phyloP scores from a whole-genome alignment of 1,140 invertebrate species.

The Drosophila tropicalis region DNA sequence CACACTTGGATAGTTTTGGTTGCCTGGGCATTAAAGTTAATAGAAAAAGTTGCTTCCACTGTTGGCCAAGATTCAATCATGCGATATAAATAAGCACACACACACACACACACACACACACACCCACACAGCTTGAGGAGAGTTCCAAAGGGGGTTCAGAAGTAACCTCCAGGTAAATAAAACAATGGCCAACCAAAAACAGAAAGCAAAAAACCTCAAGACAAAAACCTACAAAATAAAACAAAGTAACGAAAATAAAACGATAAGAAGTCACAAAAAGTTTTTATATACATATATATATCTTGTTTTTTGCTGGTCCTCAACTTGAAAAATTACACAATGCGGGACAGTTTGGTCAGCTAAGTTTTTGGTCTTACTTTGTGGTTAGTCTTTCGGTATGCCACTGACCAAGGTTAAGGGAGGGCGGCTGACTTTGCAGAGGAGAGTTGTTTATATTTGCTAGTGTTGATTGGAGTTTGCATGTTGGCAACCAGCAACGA shows the following conservation, averaged over 20 bases:
- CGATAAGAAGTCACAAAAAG: slow-evolving; percentile 77
- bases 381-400: slow-evolving; percentile 9
- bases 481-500: slow-evolving; percentile 48
- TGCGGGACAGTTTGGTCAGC: slow-evolving; percentile 73
- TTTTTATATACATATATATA: slow-evolving; percentile 36
- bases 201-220: slow-evolving; percentile 26
- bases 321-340: slow-evolving; percentile 80
- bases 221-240: slow-evolving; percentile 29
- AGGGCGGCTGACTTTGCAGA: slow-evolving; percentile 9
- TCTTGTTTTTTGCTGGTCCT: slow-evolving; percentile 39
- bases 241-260: slow-evolving; percentile 49
- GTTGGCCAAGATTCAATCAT: slow-evolving; percentile 82
- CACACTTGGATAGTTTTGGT: slow-evolving; percentile 57
- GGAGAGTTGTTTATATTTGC: slow-evolving; percentile 52
- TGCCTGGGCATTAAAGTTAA: slow-evolving; percentile 77
- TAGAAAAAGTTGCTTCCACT: slow-evolving; percentile 73
- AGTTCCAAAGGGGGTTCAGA: slow-evolving; percentile 27
- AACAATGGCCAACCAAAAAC: slow-evolving; percentile 69
- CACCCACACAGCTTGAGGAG: slow-evolving; percentile 19
- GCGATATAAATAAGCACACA: slow-evolving; percentile 76
- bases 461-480: slow-evolving; percentile 78
- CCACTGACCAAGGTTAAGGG: background rate
- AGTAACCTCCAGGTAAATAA: slow-evolving; percentile 69
- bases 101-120: slow-evolving; percentile 37
- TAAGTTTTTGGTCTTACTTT: slow-evolving; percentile 46